These are phyloP conservation scores for Leucophenga montana DNA, from an alignment of 2,888 invertebrate genomes.

Conservation along the genomic window DNA sequence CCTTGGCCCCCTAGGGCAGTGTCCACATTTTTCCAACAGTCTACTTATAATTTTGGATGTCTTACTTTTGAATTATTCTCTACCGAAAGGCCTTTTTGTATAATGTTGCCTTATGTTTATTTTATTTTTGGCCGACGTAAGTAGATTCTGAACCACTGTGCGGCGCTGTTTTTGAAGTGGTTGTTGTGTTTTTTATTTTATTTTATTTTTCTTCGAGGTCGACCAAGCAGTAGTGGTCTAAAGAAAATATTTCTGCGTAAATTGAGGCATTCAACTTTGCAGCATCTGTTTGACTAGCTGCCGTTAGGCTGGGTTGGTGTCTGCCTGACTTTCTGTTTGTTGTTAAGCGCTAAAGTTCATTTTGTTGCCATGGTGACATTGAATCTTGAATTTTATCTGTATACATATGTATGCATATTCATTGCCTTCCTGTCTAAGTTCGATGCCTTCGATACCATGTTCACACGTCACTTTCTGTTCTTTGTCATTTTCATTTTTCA, in stretches of 20 bases:
- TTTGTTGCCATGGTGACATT: slow-evolving; percentile 43
- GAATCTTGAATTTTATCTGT: neutral
- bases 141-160: no score
- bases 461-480: slow-evolving; percentile 20
- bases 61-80: no score
- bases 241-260: slow-evolving; percentile 32
- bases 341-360: slow-evolving; percentile 32
- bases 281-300: slow-evolving; percentile 56
- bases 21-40: no score
- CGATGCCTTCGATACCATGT: neutral
- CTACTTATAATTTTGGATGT: no score
- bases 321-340: no score
- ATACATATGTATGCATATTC: neutral
- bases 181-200: neutral
- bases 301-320: slow-evolving; percentile 29
- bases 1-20: no score
- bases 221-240: neutral
- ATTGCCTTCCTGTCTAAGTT: slow-evolving; percentile 1
- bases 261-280: slow-evolving; percentile 59
- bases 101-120: no score
- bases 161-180: neutral
- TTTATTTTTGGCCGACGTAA: no score
- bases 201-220: neutral
- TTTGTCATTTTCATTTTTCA: slow-evolving; percentile 8
- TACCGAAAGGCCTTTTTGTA: no score